Percentiles rank a stretch among this genome's conserved stretches.
Evolutionary conservation across 2,797 vertebrate species (phyloP).

Genomic region (Myotis daubentonii): DNA sequence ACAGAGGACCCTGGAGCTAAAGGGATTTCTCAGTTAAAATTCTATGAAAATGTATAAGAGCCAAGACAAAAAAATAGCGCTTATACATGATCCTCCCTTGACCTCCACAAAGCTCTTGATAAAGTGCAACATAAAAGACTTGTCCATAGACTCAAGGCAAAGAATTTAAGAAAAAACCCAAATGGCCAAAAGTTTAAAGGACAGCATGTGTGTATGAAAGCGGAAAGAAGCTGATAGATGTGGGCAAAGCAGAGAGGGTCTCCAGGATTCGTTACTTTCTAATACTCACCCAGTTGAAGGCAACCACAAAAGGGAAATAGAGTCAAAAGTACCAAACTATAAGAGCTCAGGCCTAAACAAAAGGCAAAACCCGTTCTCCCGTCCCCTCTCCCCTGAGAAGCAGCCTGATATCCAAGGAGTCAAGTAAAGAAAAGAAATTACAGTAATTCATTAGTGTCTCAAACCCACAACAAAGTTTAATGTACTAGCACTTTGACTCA

Average conservation of each 20-base stretch:
- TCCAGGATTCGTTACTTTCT: not conserved
- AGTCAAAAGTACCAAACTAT: not conserved
- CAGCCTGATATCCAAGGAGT: not conserved
- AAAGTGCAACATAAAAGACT: not conserved
- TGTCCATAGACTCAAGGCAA: not conserved
- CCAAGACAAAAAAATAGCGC: not conserved
- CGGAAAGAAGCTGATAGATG: not conserved
- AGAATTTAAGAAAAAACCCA: not conserved
- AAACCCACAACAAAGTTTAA: not conserved
- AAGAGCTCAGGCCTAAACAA: not conserved
- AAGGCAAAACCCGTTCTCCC: not conserved
- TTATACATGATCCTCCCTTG: not conserved
- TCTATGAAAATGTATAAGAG: constrained; percentile 48
- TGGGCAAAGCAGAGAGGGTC: not conserved
- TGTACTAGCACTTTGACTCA: not conserved
- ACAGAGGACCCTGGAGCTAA: not conserved
- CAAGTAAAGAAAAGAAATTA: not conserved
- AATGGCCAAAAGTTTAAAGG: not conserved
- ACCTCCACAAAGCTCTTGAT: constrained; percentile 20
- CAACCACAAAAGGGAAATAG: not conserved
- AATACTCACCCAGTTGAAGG: not conserved
- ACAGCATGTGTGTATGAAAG: not conserved
- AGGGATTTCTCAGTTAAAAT: constrained; percentile 26
- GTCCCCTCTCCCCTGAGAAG: not conserved
- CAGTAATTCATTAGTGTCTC: not conserved